Evolutionary conservation across 37 sponge, comb jelly and placozoan genomes (phyloP).

Genomic region (Beroe forskalii): DNA sequence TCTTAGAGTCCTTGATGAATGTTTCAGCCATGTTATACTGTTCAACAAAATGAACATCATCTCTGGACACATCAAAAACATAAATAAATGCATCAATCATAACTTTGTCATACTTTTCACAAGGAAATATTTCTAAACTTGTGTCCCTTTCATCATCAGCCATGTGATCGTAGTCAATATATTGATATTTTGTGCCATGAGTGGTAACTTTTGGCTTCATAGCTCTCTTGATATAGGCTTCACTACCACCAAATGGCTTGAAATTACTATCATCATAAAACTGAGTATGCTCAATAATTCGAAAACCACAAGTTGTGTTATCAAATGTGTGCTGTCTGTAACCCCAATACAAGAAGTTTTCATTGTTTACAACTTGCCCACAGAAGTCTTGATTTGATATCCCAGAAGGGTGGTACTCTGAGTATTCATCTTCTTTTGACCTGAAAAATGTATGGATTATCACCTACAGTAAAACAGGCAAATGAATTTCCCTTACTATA

Average conservation of each 20-base stretch:
- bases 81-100: constrained; percentile 27
- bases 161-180: constrained; percentile 39
- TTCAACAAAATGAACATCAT: constrained; percentile 49
- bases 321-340: constrained; percentile 1
- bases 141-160: neutral
- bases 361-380: constrained; percentile 20
- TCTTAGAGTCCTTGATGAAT: constrained; percentile 11
- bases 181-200: constrained; percentile 38
- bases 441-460: too few relatives aligned
- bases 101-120: constrained; percentile 46
- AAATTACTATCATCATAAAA: constrained; percentile 59
- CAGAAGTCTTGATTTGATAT: constrained; percentile 54
- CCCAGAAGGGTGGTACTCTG: constrained; percentile 35
- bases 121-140: constrained; percentile 17
- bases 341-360: constrained; percentile 59
- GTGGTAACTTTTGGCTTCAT: constrained; percentile 30
- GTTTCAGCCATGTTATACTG: constrained; percentile 23
- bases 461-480: too few relatives aligned
- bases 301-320: neutral
- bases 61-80: constrained; percentile 57
- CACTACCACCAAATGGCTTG: constrained; percentile 32
- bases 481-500: too few relatives aligned
- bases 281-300: constrained; percentile 53
- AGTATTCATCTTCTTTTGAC: constrained; percentile 41
- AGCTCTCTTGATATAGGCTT: constrained; percentile 24